Evolutionary conservation across 37 sponge, comb jelly and placozoan genomes (phyloP).

Genomic region (Halisarca cf. caerulea): DNA sequence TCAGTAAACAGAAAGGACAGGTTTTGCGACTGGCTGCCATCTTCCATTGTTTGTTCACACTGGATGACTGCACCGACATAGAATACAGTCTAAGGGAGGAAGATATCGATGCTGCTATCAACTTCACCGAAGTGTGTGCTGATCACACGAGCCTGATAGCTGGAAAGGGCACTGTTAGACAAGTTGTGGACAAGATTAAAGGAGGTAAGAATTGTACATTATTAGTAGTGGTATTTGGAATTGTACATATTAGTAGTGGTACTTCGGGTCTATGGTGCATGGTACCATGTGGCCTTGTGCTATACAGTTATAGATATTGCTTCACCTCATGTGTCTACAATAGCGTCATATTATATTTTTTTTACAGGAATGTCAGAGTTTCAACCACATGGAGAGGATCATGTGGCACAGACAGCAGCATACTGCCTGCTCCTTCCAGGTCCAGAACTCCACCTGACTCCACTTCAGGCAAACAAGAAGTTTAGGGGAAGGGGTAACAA

Average conservation of each 20-base stretch:
- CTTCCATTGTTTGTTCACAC: background rate
- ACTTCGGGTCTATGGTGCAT: too few relatives aligned
- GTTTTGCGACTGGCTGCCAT: background rate
- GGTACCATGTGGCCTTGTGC: too few relatives aligned
- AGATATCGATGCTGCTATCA: background rate
- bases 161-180: background rate
- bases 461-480: background rate
- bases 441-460: background rate
- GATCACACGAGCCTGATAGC: background rate
- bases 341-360: background rate
- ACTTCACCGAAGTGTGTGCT: background rate
- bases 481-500: background rate
- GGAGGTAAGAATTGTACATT: background rate
- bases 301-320: background rate
- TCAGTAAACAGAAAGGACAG: constrained; percentile 20
- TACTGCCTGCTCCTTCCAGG: background rate
- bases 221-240: background rate
- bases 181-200: constrained; percentile 1
- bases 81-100: background rate
- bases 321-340: background rate
- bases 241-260: background rate
- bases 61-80: background rate
- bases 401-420: background rate
- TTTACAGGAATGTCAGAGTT: background rate
- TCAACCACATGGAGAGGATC: background rate